Base-by-base conservation (phyloP, 2,113 vertebrate species). In the Pituophis catenifer region DNA sequence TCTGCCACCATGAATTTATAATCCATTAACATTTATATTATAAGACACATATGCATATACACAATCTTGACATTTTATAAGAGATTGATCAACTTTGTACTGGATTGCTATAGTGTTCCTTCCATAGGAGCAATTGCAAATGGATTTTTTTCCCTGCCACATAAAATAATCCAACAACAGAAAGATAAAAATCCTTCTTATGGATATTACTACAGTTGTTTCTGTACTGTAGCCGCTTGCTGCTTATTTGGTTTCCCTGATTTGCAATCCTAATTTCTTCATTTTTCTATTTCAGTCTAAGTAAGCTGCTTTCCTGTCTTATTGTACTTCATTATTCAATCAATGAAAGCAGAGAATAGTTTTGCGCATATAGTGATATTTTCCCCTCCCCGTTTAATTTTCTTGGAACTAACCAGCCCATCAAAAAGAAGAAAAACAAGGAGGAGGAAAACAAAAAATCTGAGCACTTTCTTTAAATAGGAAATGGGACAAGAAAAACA, bases 301-400 rank as follows among this genome's bases (percentile, higher is more conserved):
- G 96, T 96, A 90, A 95, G 96, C 95, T 93, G 94, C 50, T 96
- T 95, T 94, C 59, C 57, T 96, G 44, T 59, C 33, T 96, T 95
- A 89, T 50, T 33, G 58, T 86, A 93, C 93, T 92, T 94, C 86
- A 95, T 96, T 96, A 96, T 94, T 92, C 87, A 95, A 94, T 88
- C 85, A 87, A 23, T 88, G 50, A 95, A 97, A 93, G 92, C 62
- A 88, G 55, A 86, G 91, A 92, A 57, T 7, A 86, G 21, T 93
- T 95, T 62, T 88, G 87, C 95, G 59, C 91, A 94, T 94, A 54
- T 2, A 95, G 24, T 90, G 58, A 0, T 0, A 89, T 94, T 93
- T 94, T 85, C 55, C 4, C 89, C 81, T 0, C 0, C 94, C 38
- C 11, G 10, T 58, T 95, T 93, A 65, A 95, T 3, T 92, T 92